phyloP scores from a whole-genome alignment of 2,113 vertebrate species.

The Felis catus region DNA sequence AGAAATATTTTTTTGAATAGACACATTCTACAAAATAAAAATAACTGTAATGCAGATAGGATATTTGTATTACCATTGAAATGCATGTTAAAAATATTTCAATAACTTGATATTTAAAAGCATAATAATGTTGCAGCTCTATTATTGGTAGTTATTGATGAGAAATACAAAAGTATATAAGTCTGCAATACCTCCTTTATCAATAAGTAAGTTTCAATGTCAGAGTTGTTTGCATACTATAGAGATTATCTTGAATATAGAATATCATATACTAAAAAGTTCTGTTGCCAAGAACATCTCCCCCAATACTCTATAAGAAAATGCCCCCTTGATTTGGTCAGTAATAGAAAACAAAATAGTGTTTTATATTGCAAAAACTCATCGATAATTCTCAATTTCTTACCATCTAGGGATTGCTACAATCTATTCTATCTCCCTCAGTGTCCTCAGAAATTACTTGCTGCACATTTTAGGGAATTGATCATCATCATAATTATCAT shows the following conservation, averaged over 20 bases:
- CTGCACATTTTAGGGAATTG: neutral
- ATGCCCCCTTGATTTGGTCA: neutral
- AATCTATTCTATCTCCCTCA: neutral
- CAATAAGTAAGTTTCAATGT: neutral
- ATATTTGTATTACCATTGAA: neutral
- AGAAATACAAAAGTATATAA: neutral
- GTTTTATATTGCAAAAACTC: neutral
- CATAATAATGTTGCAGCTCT: neutral
- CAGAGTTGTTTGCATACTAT: neutral
- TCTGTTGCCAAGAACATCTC: neutral
- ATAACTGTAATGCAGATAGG: neutral
- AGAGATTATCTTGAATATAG: neutral
- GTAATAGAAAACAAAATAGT: neutral
- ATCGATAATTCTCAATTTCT: neutral
- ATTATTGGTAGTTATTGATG: neutral
- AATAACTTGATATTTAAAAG: neutral
- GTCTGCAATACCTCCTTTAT: neutral
- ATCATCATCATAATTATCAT: neutral
- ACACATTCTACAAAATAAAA: neutral
- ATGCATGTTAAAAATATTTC: neutral
- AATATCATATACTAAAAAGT: neutral
- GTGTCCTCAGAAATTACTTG: neutral
- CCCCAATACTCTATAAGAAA: neutral
- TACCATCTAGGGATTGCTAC: neutral
- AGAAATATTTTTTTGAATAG: neutral